Base-by-base conservation (phyloP, 1,140 invertebrate genomes). In the Drosophila varians region DNA sequence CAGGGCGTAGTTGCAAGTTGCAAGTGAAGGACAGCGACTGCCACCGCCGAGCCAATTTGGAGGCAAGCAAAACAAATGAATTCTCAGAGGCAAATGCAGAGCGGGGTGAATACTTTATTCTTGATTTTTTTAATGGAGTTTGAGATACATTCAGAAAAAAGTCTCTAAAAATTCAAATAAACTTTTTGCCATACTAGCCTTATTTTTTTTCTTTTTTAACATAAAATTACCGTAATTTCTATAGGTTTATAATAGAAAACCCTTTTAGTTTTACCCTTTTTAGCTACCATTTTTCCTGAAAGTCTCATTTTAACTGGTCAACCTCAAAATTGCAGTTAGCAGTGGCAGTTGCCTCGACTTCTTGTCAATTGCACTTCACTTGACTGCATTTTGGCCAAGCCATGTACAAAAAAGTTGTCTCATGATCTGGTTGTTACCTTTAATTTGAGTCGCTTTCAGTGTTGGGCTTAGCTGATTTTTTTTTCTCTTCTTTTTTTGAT, bases 21-120 rank as follows among this genome's bases (percentile, higher is more conserved):
- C 55, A 84, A 78, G 52, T 83, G 78, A 83, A 83, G 79, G 79
- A 83, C 78, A 73, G 72, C 62, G 31, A 34, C 77, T 42, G 69
- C 68, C 69, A 38, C 36, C 5, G 2, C 36, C 14, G 36, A 14
- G 36, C 66, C 61, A 66, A 51, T 56, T 60, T 77, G 78, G 74
- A 82, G 74, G 78, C 74, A 54, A 82, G 54, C 51, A 49, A 65
- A 77, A 40, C 49, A 62, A 77, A 68, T 47, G 52, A 76, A 69
- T 77, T 64, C 56, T 71, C 66, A 23, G 42, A 31, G 57, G 19
- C 58, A 53, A 55, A 42, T 38, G 12, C 36, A 56, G 43, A 48
- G 43, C 56, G 56, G 25, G 2, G 34, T 49, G 43, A 23, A 12
- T 25, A 19, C 23, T 69, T 66, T 42, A 52, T 55, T 52, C 58